Percentiles rank a stretch among this genome's conserved stretches.
These are phyloP conservation scores for Linnaemya tessellans DNA, from an alignment of 2,888 invertebrate genomes.

Conservation along the genomic window DNA sequence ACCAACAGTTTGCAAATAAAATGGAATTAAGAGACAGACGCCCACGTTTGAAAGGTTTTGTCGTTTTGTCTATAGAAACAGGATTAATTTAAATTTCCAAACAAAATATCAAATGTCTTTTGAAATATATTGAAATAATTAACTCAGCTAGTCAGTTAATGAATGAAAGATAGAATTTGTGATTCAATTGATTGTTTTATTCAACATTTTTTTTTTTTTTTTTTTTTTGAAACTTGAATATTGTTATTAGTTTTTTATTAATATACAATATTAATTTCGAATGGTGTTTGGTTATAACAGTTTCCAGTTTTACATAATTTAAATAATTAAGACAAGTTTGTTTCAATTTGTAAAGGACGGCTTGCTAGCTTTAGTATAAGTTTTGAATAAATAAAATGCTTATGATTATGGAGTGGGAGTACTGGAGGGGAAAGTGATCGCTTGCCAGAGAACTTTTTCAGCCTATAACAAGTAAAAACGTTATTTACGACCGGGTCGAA, in stretches of 20 bases:
- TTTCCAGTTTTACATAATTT: no score
- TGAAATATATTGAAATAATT: conserved; percentile 12
- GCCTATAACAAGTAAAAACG: no score
- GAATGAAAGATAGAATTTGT: conserved; percentile 9
- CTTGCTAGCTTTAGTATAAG: no score
- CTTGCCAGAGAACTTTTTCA: no score
- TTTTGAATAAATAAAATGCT: no score
- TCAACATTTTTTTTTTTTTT: neutral
- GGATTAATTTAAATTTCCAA: conserved; percentile 43
- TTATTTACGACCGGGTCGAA: no score
- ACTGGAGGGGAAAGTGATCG: no score
- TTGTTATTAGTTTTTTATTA: neutral
- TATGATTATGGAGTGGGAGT: no score
- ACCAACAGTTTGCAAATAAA: conserved; percentile 46
- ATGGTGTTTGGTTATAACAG: neutral
- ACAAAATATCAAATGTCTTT: conserved; percentile 61
- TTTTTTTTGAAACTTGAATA: conserved; percentile 30
- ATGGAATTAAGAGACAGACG: conserved; percentile 46
- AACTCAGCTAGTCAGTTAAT: conserved; percentile 17
- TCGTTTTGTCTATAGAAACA: conserved; percentile 19
- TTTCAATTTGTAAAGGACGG: no score
- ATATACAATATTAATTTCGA: neutral
- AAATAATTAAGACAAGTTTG: no score
- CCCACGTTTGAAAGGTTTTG: conserved; percentile 54
- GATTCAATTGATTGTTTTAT: conserved; percentile 47